Evolutionary conservation across 2,797 vertebrate genomes (phyloP).

Genomic region (Bradypus variegatus): DNA sequence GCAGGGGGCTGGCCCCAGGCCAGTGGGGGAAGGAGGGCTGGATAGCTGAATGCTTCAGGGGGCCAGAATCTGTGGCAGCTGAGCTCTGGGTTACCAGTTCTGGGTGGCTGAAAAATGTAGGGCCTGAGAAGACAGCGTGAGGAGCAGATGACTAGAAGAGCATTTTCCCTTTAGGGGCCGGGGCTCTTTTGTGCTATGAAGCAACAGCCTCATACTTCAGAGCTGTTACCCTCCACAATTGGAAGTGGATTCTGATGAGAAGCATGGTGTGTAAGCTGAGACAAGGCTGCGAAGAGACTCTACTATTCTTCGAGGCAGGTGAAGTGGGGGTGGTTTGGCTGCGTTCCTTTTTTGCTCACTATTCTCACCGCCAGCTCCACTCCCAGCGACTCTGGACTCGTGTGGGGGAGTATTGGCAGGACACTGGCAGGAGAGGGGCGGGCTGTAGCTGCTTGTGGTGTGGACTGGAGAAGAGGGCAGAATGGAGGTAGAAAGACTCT

Average conservation of each 20-base stretch:
- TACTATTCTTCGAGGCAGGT: constrained; percentile 55
- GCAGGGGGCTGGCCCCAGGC: not conserved
- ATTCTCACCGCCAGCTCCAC: not conserved
- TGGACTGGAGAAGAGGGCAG: not conserved
- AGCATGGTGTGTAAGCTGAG: constrained; percentile 52
- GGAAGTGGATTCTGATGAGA: constrained; percentile 58
- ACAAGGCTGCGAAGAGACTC: constrained; percentile 60
- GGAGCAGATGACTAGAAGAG: not conserved
- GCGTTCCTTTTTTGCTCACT: not conserved
- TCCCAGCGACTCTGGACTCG: not conserved
- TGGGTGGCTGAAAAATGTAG: not conserved
- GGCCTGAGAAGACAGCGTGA: not conserved
- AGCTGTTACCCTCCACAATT: constrained; percentile 41
- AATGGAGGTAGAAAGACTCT: not conserved
- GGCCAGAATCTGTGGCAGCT: not conserved
- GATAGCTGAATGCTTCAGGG: not conserved
- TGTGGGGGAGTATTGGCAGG: not conserved
- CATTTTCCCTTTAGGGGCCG: constrained; percentile 38
- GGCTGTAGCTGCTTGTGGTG: not conserved
- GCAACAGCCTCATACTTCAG: constrained; percentile 57
- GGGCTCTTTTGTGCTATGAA: constrained; percentile 61
- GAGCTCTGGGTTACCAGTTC: not conserved
- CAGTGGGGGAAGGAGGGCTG: not conserved
- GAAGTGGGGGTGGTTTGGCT: not conserved
- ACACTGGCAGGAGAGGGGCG: not conserved